phyloP scores from a whole-genome alignment of 1,140 invertebrate species.

The Hyles euphorbiae region DNA sequence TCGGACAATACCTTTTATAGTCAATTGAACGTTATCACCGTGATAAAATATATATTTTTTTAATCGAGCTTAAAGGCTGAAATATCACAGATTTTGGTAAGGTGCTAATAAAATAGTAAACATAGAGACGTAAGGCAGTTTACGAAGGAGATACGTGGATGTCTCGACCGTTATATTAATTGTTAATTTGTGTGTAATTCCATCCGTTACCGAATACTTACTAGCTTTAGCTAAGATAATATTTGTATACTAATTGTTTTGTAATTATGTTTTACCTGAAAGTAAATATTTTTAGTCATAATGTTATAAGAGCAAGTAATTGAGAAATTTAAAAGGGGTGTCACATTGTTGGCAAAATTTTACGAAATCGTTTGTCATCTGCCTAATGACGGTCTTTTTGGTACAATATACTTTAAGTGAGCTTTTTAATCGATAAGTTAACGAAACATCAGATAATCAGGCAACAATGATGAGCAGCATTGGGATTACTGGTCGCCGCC shows the following conservation, averaged over 20 bases:
- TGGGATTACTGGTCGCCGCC: conserved; percentile 53
- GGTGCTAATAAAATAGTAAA: conserved; percentile 67
- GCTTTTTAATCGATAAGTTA: conserved; percentile 6
- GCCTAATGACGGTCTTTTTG: no score
- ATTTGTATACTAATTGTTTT: conserved; percentile 45
- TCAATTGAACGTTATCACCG: conserved; percentile 63
- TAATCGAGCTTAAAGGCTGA: conserved; percentile 68
- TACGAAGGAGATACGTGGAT: conserved; percentile 43
- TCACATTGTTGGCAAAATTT: no score
- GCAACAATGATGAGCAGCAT: conserved; percentile 58
- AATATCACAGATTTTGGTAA: conserved; percentile 71
- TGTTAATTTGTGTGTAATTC: conserved; percentile 72
- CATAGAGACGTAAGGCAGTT: conserved; percentile 51
- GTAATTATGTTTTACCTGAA: conserved; percentile 31
- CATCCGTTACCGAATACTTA: conserved; percentile 70
- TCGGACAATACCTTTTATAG: conserved; percentile 37
- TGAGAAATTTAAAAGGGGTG: no score
- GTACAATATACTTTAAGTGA: conserved; percentile 5
- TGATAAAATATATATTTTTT: conserved; percentile 48
- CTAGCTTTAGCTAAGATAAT: conserved; percentile 65
- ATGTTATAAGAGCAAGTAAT: conserved; percentile 11
- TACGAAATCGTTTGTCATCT: no score
- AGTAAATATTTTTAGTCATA: conserved; percentile 59
- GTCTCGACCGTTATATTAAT: conserved; percentile 51
- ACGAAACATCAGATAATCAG: conserved; percentile 49